phyloP scores from a whole-genome alignment of 2,797 vertebrate species.

The Ispidina picta region DNA sequence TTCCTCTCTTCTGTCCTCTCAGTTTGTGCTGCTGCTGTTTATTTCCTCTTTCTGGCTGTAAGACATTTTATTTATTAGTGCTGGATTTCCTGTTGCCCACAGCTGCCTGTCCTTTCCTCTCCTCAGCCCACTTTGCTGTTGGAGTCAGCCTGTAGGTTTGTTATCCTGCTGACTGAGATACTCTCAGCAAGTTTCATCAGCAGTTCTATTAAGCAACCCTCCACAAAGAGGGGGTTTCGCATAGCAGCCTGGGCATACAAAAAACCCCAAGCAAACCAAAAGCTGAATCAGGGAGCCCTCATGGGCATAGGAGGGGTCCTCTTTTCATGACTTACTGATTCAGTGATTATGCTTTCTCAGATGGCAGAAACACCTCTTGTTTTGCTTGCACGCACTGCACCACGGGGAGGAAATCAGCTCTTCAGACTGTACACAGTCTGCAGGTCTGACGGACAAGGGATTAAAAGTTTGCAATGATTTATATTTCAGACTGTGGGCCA shows the following conservation, averaged over 20 bases:
- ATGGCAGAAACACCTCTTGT: not conserved
- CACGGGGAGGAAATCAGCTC: not conserved
- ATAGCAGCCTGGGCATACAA: not conserved
- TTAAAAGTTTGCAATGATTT: not conserved
- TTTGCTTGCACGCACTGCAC: not conserved
- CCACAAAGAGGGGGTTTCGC: not conserved
- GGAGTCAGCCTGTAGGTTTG: not conserved
- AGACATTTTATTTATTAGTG: slow-evolving; percentile 57
- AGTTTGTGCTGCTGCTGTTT: slow-evolving; percentile 51
- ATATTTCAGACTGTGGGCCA: not conserved
- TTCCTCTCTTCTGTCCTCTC: slow-evolving; percentile 28
- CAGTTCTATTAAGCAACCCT: not conserved
- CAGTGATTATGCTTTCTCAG: not conserved
- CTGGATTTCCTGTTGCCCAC: slow-evolving; percentile 64
- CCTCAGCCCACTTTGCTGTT: not conserved
- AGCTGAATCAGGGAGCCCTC: not conserved
- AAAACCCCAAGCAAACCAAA: not conserved
- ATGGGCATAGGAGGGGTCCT: not conserved
- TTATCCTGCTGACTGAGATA: not conserved
- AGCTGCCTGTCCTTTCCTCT: slow-evolving; percentile 33
- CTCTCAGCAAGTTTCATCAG: not conserved
- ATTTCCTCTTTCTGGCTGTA: slow-evolving; percentile 61
- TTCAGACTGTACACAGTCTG: accelerated
- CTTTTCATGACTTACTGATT: not conserved
- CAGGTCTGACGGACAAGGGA: not conserved